These are phyloP conservation scores for Addax nasomaculatus DNA, from an alignment of 2,113 vertebrate species.

Conservation along the genomic window DNA sequence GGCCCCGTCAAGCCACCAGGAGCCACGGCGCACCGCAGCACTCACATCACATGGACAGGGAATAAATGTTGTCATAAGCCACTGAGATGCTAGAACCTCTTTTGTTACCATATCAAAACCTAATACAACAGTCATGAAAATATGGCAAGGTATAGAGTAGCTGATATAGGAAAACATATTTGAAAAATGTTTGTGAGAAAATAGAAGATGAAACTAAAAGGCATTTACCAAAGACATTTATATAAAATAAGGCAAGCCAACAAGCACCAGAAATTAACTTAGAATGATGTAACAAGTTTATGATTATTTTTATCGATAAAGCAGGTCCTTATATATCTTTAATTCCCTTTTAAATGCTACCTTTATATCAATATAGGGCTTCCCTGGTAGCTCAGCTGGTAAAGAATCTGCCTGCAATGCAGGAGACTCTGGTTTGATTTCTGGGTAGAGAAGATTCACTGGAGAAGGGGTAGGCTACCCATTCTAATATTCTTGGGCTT, in stretches of 20 bases:
- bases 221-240: background rate
- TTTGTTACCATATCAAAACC: background rate
- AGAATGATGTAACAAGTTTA: background rate
- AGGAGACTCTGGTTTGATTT: background rate
- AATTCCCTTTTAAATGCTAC: background rate
- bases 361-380: background rate
- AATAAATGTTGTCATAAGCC: background rate
- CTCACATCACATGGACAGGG: background rate
- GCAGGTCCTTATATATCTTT: background rate
- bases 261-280: background rate
- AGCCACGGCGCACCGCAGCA: background rate
- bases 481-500: background rate
- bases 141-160: background rate
- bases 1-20: background rate
- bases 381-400: background rate
- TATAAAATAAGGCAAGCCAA: background rate
- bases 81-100: background rate
- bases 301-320: background rate
- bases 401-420: background rate
- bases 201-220: background rate
- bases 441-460: background rate
- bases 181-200: background rate
- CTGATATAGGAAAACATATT: background rate
- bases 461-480: background rate
- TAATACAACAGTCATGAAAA: background rate